phyloP scores from a whole-genome alignment of 2,113 vertebrate species.

The Cariama cristata region DNA sequence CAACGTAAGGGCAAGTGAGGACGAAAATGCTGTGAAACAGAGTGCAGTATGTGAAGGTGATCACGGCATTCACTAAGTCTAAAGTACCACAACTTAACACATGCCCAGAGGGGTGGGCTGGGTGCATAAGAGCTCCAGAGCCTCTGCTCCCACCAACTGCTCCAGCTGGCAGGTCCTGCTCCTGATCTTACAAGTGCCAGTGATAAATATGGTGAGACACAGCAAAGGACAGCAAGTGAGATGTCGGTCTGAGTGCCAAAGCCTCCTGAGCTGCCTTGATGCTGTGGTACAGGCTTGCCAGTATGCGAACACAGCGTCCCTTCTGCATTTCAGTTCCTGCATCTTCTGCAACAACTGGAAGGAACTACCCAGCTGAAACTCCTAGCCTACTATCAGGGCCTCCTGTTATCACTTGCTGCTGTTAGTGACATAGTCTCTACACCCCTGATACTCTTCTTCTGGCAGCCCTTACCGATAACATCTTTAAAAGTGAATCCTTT shows the following conservation, averaged over 20 bases:
- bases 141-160: neutral
- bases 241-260: rapidly evolving
- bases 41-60: neutral
- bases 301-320: rapidly evolving
- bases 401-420: neutral
- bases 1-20: neutral
- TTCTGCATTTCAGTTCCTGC: rapidly evolving
- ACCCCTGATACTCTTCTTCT: neutral
- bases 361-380: neutral
- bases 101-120: rapidly evolving
- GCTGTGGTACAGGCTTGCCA: rapidly evolving
- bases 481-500: neutral
- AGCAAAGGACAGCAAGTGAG: rapidly evolving
- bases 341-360: neutral
- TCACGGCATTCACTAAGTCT: rapidly evolving
- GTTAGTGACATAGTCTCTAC: neutral
- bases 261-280: neutral
- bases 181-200: rapidly evolving
- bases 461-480: neutral
- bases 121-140: rapidly evolving
- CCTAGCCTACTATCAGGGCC: neutral
- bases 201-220: neutral
- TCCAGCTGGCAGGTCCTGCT: neutral
- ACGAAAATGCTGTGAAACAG: rapidly evolving
- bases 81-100: rapidly evolving